Base-by-base conservation (phyloP, 2,888 invertebrate genomes). In the Drosophila multiciliata region DNA sequence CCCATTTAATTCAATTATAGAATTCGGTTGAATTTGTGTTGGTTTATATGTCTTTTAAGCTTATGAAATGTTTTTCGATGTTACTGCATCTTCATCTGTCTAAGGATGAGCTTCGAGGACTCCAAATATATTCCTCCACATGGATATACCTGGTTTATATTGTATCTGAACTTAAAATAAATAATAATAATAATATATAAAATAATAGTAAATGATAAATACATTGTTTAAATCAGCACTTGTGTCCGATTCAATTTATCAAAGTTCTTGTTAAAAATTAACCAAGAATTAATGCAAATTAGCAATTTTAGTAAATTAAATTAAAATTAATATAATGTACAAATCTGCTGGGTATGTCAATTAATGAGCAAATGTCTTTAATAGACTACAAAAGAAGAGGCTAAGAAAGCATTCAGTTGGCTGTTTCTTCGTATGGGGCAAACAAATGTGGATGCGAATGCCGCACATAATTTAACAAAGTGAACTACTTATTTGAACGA, bases 381-480 rank as follows among this genome's bases (percentile, higher is more conserved):
- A 40, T 23, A 11, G 48, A 50, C 26, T 36, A 38, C 53, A 66
- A 61, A 23, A 26, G 12, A 23, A 49, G 12, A 23, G 45, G 26
- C 53, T 33, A 40, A 61, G 54, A 55, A 70, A 55, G 45, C 40
- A 32, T 20, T 26, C 26, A 54, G 29, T 45, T 68, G 60, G 62
- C 61, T 60, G 62, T 53, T 58, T 64, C 40, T 29, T 33, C 45
- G 45, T 15, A 48, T 59, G 36, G 52, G 11, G 63, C 50, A 70
- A 61, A 68, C 54, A 62, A 66, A 75, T 74, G 75, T 69, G 60
- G 70, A 70, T 70, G 58, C 73, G 73, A 83, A 82, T 83, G 59
- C 80, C 78, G 80, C 86, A 86, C 80, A 84, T 86, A 83, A 86
- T 86, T 84, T 83, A 82, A 78, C 86, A 86, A 86, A 78, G 78